phyloP scores from a whole-genome alignment of 2,888 invertebrate species.

The Abrostola tripartita region DNA sequence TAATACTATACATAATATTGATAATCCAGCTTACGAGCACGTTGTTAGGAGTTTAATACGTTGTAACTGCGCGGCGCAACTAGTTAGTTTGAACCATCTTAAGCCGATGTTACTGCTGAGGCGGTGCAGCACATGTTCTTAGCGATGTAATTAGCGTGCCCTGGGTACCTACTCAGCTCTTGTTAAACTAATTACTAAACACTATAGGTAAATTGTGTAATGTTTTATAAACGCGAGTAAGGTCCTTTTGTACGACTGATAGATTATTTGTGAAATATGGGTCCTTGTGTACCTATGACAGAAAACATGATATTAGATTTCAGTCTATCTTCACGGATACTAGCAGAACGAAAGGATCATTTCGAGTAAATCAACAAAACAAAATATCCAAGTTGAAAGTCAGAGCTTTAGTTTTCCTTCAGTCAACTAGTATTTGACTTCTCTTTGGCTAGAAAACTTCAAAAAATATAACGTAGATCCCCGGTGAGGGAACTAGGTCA shows the following conservation, averaged over 20 bases:
- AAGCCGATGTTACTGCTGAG: slow-evolving; percentile 31
- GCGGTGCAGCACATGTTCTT: slow-evolving; percentile 21
- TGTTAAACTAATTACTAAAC: not conserved
- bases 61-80: slow-evolving; percentile 9
- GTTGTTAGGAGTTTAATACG: slow-evolving; percentile 29
- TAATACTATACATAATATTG: slow-evolving; percentile 1
- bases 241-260: too few relatives aligned
- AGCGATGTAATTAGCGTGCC: slow-evolving; percentile 14
- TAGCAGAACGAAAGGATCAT: too few relatives aligned
- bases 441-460: slow-evolving; percentile 4
- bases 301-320: too few relatives aligned
- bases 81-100: slow-evolving; percentile 38
- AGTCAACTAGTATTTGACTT: not conserved
- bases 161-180: not conserved
- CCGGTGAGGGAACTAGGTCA: slow-evolving; percentile 32
- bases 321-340: too few relatives aligned
- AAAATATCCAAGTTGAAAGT: not conserved
- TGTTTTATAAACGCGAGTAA: too few relatives aligned
- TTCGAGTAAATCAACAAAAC: too few relatives aligned
- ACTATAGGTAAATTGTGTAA: not conserved
- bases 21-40: not conserved
- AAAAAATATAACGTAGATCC: slow-evolving; percentile 9
- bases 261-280: too few relatives aligned
- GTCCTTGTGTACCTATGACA: too few relatives aligned
- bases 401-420: not conserved